phyloP scores from a whole-genome alignment of 1,140 invertebrate species.

The Bombus polaris region DNA sequence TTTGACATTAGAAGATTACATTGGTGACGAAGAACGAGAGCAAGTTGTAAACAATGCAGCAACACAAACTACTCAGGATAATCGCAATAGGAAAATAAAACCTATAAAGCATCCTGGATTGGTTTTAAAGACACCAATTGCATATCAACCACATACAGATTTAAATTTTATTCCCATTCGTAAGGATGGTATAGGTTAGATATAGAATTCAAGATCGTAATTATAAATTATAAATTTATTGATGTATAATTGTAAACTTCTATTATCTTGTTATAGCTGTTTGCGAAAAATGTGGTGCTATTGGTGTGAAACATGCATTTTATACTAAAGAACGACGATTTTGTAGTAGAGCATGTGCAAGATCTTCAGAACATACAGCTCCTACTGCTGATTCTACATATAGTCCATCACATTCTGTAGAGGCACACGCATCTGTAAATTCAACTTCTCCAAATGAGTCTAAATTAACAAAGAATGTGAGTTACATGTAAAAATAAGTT shows the following conservation, averaged over 20 bases:
- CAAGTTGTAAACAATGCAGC: constrained; percentile 83
- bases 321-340: constrained; percentile 93
- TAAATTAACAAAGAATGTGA: constrained; percentile 68
- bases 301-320: constrained; percentile 94
- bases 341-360: constrained; percentile 90
- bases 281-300: constrained; percentile 94
- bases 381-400: constrained; percentile 79
- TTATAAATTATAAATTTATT: constrained; percentile 7
- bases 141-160: constrained; percentile 91
- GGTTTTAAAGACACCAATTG: constrained; percentile 90
- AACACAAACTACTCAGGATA: constrained; percentile 83
- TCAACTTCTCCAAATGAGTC: constrained; percentile 64
- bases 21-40: constrained; percentile 79
- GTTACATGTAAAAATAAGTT: constrained; percentile 10
- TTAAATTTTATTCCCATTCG: constrained; percentile 90
- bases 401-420: constrained; percentile 76
- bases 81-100: constrained; percentile 87
- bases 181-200: constrained; percentile 92
- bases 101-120: constrained; percentile 89
- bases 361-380: constrained; percentile 80
- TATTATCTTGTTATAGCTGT: constrained; percentile 85
- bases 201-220: constrained; percentile 10
- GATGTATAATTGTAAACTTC: neutral
- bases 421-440: constrained; percentile 64
- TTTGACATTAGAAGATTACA: constrained; percentile 80